A percentile compares a stretch with the other conserved stretches of the same genome.
phyloP scores from a whole-genome alignment of 2,888 invertebrate genomes.

The Folsomia candida region DNA sequence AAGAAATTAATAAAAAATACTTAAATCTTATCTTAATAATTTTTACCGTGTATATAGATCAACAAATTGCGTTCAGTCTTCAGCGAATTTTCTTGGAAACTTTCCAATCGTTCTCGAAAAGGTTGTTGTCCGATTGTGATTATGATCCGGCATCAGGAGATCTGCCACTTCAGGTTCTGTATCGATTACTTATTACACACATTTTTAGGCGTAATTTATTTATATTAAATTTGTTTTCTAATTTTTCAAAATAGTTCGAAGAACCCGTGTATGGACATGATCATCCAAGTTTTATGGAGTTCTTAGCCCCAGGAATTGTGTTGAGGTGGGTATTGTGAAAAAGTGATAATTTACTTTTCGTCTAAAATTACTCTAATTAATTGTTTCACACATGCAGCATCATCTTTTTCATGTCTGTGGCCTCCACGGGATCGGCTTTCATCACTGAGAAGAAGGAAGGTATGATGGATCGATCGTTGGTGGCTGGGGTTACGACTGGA shows the following conservation, averaged over 20 bases:
- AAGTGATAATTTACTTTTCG: background rate
- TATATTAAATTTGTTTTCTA: conserved; percentile 50
- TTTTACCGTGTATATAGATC: too few species aligned
- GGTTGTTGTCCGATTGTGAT: conserved; percentile 68
- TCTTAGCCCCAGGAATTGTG: conserved; percentile 93
- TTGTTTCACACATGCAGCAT: conserved; percentile 63
- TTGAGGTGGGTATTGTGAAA: conserved; percentile 67
- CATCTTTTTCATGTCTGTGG: conserved; percentile 93
- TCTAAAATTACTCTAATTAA: too few species aligned
- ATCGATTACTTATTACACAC: too few species aligned
- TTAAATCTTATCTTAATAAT: background rate
- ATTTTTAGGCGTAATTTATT: conserved; percentile 1
- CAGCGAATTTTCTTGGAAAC: conserved; percentile 81
- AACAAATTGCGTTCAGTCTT: conserved; percentile 87
- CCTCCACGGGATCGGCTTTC: conserved; percentile 84
- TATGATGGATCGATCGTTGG: conserved; percentile 86
- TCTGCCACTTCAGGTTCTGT: conserved; percentile 41
- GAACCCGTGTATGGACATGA: conserved; percentile 83
- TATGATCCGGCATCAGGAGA: conserved; percentile 52
- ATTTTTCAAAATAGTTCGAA: conserved; percentile 64
- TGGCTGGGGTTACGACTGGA: conserved; percentile 84
- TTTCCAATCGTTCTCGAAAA: conserved; percentile 78
- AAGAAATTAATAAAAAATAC: background rate
- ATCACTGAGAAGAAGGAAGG: conserved; percentile 90
- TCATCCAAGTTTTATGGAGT: conserved; percentile 90